Percentiles rank a stretch among this genome's conserved stretches.
Evolutionary conservation across 1,140 invertebrate species (phyloP).

Genomic region (Drosophila melanica): DNA sequence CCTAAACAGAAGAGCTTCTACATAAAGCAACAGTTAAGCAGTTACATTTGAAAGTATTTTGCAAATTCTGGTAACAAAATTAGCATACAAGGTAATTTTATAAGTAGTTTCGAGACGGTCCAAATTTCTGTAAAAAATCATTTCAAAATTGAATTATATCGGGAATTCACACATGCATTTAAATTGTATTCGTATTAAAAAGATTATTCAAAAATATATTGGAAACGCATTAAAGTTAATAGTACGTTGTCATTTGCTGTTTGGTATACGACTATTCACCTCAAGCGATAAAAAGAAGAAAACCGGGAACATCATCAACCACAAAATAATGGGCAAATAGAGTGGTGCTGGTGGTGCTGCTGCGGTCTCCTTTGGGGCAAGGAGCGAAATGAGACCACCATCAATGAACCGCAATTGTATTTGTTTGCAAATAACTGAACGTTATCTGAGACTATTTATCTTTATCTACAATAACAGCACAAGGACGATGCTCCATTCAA

Average conservation of each 20-base stretch:
- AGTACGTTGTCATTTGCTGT: conserved; percentile 10
- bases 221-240: conserved; percentile 1
- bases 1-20: too few species aligned
- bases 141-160: too few species aligned
- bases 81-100: too few species aligned
- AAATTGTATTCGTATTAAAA: too few species aligned
- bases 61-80: too few species aligned
- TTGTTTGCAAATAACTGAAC: conserved; percentile 82
- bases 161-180: too few species aligned
- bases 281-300: background rate
- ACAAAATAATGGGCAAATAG: conserved; percentile 54
- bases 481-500: conserved; percentile 15
- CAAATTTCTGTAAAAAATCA: too few species aligned
- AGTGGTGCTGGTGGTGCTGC: conserved; percentile 1
- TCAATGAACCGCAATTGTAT: conserved; percentile 83
- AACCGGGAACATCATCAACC: conserved; percentile 28
- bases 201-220: background rate
- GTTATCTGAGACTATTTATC: conserved; percentile 82
- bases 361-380: conserved; percentile 22
- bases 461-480: conserved; percentile 74
- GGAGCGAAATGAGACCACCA: conserved; percentile 69
- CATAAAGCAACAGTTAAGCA: too few species aligned
- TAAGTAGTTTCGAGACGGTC: too few species aligned
- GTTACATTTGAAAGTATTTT: too few species aligned
- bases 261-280: conserved; percentile 10